A percentile compares a stretch with the other conserved stretches of the same genome.
Conservation (phyloP, 2,888 invertebrate genomes). For the Eupithecia dodoneata region DNA sequence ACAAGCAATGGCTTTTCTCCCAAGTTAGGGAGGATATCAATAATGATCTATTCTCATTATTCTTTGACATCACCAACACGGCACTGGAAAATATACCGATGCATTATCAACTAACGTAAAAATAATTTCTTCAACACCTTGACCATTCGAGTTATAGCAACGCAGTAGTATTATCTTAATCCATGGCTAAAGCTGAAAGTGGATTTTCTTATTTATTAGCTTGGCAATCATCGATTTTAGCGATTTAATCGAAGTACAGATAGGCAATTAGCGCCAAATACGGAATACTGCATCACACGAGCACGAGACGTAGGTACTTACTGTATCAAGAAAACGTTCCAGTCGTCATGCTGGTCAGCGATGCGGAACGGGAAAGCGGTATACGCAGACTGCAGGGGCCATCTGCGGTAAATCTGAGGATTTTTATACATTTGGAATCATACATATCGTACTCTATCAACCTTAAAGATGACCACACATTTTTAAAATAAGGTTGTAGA, state of each 20-base stretch:
- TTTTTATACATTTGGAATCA: background rate
- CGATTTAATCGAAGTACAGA: background rate
- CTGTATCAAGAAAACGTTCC: conserved; percentile 57
- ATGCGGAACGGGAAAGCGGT: conserved; percentile 76
- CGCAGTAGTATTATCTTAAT: background rate
- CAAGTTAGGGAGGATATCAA: no score
- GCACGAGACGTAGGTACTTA: background rate
- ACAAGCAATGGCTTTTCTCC: no score
- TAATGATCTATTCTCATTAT: no score
- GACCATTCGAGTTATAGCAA: background rate
- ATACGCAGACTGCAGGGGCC: conserved; percentile 37
- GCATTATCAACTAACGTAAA: background rate
- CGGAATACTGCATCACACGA: conserved; percentile 13
- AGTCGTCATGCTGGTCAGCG: conserved; percentile 53
- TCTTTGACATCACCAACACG: background rate
- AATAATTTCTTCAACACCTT: background rate
- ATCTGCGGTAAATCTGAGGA: background rate
- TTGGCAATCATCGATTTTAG: background rate
- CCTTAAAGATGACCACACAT: background rate
- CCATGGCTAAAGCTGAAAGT: background rate
- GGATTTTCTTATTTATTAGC: background rate
- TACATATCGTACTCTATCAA: background rate
- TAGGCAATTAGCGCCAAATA: conserved; percentile 7
- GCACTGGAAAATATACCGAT: background rate
- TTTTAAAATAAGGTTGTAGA: background rate